Percentiles rank a stretch among this genome's conserved stretches.
Evolutionary conservation across 2,888 invertebrate genomes (phyloP).

Genomic region (Plemyria rubiginata): DNA sequence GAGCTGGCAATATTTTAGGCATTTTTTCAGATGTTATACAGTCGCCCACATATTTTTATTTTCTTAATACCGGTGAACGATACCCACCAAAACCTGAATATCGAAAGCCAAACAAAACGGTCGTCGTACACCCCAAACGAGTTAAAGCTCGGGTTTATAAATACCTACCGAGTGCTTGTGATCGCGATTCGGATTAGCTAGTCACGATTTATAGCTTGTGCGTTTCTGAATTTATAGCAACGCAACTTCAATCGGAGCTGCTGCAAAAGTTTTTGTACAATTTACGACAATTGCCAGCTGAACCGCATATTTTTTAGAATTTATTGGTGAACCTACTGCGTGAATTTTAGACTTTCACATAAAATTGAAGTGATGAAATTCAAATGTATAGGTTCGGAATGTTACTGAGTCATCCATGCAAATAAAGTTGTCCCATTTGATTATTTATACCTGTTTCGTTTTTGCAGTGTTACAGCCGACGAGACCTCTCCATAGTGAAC

Average conservation of each 20-base stretch:
- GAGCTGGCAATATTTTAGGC: too few relatives aligned
- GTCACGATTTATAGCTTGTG: constrained; percentile 39
- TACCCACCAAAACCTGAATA: constrained; percentile 1
- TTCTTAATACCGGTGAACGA: neutral
- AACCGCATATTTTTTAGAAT: constrained; percentile 16
- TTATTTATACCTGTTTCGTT: neutral
- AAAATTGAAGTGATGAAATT: neutral
- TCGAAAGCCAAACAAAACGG: constrained; percentile 10
- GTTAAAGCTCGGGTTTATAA: constrained; percentile 31
- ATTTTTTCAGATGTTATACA: too few relatives aligned
- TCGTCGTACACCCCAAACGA: constrained; percentile 24
- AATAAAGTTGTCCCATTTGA: too few relatives aligned
- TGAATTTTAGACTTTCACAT: neutral
- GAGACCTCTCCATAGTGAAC: constrained; percentile 68
- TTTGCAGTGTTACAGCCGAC: constrained; percentile 68
- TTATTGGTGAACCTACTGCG: constrained; percentile 8
- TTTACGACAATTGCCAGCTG: constrained; percentile 17
- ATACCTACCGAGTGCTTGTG: constrained; percentile 33
- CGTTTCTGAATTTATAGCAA: constrained; percentile 36
- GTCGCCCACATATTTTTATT: too few relatives aligned
- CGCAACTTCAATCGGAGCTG: constrained; percentile 32
- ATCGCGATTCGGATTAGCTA: constrained; percentile 38
- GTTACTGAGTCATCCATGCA: too few relatives aligned
- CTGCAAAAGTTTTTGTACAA: constrained; percentile 23
- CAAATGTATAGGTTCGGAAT: too few relatives aligned